These are phyloP conservation scores for Dendrocincla fuliginosa DNA, from an alignment of 2,797 vertebrate species.

Conservation along the genomic window DNA sequence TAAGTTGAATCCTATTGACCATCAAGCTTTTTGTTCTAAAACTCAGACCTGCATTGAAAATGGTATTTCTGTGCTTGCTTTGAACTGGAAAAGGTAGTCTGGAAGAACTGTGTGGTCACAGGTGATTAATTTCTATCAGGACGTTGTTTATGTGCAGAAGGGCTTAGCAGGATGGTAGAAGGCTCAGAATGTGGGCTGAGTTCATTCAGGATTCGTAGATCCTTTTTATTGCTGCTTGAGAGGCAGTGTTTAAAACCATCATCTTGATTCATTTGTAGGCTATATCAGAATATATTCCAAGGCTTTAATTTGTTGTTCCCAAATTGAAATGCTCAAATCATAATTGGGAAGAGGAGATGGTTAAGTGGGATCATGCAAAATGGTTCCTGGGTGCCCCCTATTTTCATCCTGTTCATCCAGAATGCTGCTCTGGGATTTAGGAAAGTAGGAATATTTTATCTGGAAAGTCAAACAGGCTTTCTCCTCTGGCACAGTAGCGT, in stretches of 20 bases:
- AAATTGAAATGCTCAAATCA: not conserved
- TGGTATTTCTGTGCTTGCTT: not conserved
- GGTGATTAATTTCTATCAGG: not conserved
- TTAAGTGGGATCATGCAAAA: not conserved
- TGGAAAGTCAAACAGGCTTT: not conserved
- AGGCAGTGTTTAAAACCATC: not conserved
- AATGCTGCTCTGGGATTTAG: not conserved
- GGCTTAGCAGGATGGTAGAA: not conserved
- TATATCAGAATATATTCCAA: not conserved
- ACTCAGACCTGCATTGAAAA: not conserved
- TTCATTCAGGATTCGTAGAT: not conserved
- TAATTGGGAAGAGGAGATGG: not conserved
- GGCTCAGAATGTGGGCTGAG: not conserved
- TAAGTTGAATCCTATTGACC: not conserved
- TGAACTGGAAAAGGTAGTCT: not conserved
- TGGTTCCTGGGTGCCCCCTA: rapidly evolving
- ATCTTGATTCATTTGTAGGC: not conserved
- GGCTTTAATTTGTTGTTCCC: not conserved
- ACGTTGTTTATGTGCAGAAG: not conserved
- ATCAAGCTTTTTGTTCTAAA: not conserved
- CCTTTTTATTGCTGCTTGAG: not conserved
- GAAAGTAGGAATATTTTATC: not conserved
- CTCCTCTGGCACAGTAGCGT: not conserved
- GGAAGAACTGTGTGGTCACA: not conserved
- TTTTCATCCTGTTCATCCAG: not conserved